Percentiles rank a stretch among this genome's conserved stretches.
Conservation (phyloP, 1,140 invertebrate species). For the Thereuonema tuberculata region DNA sequence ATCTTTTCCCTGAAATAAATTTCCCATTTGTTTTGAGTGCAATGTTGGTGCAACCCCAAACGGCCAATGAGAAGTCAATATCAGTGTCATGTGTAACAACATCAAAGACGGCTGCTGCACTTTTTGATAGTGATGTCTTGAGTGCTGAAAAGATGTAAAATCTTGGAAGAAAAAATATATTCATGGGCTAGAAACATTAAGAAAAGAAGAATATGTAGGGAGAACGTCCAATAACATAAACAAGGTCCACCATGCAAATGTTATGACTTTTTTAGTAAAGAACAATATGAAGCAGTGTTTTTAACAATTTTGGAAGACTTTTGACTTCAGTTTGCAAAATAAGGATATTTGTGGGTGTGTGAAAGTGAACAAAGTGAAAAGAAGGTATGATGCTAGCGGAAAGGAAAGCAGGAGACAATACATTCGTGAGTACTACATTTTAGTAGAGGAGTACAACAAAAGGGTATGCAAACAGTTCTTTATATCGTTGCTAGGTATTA, state of each 20-base stretch:
- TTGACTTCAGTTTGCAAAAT: not conserved
- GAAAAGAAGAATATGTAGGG: not conserved
- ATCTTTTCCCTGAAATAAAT: too few relatives aligned
- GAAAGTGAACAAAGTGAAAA: not conserved
- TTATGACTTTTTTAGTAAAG: not conserved
- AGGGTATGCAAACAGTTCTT: not conserved
- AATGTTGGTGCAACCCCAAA: too few relatives aligned
- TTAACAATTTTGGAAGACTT: not conserved
- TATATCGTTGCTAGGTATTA: not conserved
- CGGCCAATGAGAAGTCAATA: too few relatives aligned
- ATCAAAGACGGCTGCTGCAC: too few relatives aligned
- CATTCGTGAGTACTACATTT: not conserved
- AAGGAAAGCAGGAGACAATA: not conserved
- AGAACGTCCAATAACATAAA: not conserved
- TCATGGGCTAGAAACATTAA: not conserved
- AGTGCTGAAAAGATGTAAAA: not conserved
- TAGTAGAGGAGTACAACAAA: not conserved
- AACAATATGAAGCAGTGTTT: not conserved
- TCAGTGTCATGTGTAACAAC: too few relatives aligned
- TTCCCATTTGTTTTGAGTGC: too few relatives aligned
- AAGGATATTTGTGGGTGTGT: not conserved
- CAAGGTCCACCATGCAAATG: not conserved
- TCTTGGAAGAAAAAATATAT: not conserved
- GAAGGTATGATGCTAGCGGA: not conserved
- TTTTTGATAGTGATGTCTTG: too few relatives aligned